These are phyloP conservation scores for Disparrhopalites patrizii DNA, from an alignment of 2,888 invertebrate genomes.

Conservation along the genomic window DNA sequence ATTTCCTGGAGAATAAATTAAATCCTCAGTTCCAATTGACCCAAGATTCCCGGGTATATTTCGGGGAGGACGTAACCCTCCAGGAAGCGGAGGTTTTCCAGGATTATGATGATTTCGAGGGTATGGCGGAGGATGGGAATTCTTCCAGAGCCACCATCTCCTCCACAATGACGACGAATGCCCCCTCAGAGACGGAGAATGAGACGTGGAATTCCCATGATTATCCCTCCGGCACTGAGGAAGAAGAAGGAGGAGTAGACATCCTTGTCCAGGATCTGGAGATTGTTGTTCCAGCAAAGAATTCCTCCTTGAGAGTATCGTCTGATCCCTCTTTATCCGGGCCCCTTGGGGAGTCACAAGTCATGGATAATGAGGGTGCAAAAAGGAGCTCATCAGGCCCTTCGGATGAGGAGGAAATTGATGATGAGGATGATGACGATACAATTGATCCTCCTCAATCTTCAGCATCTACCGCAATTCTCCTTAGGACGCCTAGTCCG, in stretches of 20 bases:
- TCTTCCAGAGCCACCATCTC: not conserved
- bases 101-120: not conserved
- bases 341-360: not conserved
- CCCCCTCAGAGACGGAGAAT: conserved; percentile 21
- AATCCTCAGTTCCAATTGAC: too few relatives aligned
- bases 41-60: too few relatives aligned
- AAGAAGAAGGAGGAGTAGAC: conserved; percentile 3
- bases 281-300: too few relatives aligned
- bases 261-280: conserved; percentile 1
- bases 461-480: too few relatives aligned
- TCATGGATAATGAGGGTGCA: conserved; percentile 5
- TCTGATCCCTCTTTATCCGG: not conserved
- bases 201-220: conserved; percentile 44
- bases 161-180: conserved; percentile 10
- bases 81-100: too few relatives aligned
- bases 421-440: conserved; percentile 21
- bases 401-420: conserved; percentile 4
- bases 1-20: too few relatives aligned
- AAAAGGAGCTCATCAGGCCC: not conserved
- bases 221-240: conserved; percentile 27
- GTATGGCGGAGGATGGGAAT: conserved; percentile 7
- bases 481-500: not conserved
- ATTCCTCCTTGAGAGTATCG: conserved; percentile 1
- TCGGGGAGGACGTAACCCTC: too few relatives aligned
- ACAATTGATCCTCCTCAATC: too few relatives aligned